Evolutionary conservation across 1,140 invertebrate species (phyloP).

Genomic region (Sarcophaga peregrina): DNA sequence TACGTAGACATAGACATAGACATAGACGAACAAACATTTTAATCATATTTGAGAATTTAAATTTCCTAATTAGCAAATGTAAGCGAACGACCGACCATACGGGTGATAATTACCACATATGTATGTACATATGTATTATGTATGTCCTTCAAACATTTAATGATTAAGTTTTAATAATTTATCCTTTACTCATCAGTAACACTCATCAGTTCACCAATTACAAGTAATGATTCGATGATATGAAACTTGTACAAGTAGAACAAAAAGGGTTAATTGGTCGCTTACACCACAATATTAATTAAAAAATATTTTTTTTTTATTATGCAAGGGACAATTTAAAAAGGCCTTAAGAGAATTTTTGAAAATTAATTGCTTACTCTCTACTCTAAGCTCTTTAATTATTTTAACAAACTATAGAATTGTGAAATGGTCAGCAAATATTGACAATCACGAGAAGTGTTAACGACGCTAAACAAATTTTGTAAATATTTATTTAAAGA

Average conservation of each 20-base stretch:
- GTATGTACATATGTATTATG: no score
- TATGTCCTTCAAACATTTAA: neutral
- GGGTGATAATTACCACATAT: slow-evolving; percentile 35
- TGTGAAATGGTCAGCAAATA: no score
- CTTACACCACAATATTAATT: neutral
- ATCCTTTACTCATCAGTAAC: slow-evolving; percentile 35
- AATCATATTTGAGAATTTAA: no score
- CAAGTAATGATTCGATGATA: neutral
- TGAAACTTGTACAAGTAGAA: neutral
- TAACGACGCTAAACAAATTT: neutral
- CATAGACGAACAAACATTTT: no score
- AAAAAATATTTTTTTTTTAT: no score
- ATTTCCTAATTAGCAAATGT: no score
- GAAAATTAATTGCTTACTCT: no score
- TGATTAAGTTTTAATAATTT: slow-evolving; percentile 31
- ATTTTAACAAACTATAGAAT: no score
- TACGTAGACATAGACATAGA: no score
- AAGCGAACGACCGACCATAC: neutral
- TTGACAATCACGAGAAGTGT: neutral
- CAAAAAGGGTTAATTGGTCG: neutral
- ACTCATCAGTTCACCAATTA: neutral
- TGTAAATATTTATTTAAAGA: neutral
- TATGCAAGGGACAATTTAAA: no score
- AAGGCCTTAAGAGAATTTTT: no score
- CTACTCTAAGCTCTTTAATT: no score